These are phyloP conservation scores for Mormyrops boulengeri DNA, from an alignment of 2,797 vertebrate genomes.

Conservation along the genomic window DNA sequence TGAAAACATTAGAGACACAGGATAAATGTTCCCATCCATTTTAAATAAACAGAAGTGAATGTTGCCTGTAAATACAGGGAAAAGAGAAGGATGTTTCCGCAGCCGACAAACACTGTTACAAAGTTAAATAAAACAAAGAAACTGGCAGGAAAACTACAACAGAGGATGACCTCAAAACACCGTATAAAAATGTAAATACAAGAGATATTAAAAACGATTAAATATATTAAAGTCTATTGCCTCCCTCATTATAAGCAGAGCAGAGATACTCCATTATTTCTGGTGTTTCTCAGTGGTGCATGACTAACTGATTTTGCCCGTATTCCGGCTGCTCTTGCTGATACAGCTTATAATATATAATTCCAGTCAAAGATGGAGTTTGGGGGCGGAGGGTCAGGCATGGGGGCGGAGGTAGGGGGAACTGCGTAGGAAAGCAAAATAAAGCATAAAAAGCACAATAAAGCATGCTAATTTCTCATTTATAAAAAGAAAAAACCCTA, in stretches of 20 bases:
- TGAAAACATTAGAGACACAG: neutral
- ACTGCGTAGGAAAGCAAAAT: neutral
- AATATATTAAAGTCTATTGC: neutral
- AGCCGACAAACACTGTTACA: neutral
- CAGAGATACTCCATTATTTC: neutral
- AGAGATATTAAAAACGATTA: neutral
- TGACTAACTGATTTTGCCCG: neutral
- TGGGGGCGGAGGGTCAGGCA: neutral
- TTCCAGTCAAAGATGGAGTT: neutral
- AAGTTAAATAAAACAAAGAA: neutral
- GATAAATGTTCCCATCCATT: neutral
- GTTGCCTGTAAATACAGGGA: neutral
- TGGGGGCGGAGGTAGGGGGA: neutral
- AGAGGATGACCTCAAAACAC: neutral
- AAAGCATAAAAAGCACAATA: neutral
- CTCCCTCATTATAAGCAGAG: neutral
- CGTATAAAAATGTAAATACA: neutral
- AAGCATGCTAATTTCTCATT: neutral
- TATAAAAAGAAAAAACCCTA: neutral
- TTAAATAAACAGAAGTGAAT: neutral
- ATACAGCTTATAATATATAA: conserved; percentile 1
- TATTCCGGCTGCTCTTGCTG: neutral
- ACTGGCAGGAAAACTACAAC: neutral
- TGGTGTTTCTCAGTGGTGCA: neutral
- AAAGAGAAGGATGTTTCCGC: neutral